These are phyloP conservation scores for Luehdorfia chinensis DNA, from an alignment of 1,140 invertebrate genomes.

Conservation along the genomic window DNA sequence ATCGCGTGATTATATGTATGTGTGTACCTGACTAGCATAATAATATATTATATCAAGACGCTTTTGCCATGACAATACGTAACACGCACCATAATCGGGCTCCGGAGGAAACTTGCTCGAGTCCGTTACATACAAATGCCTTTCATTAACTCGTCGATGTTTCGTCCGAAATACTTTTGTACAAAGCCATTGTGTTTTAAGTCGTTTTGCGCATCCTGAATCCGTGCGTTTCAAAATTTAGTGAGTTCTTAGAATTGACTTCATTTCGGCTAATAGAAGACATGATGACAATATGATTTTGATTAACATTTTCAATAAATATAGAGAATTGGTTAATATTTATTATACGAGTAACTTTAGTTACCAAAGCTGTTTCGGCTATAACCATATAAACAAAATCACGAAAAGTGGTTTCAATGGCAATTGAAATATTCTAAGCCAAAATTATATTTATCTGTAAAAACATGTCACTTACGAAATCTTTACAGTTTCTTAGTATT, in stretches of 20 bases:
- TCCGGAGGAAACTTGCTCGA: constrained; percentile 58
- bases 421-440: too few species aligned
- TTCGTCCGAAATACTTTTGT: constrained; percentile 46
- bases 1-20: too few species aligned
- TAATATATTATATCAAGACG: too few species aligned
- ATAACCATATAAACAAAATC: too few species aligned
- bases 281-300: background rate
- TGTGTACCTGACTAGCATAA: too few species aligned
- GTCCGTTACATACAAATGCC: constrained; percentile 71
- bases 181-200: constrained; percentile 43
- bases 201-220: constrained; percentile 28
- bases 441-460: too few species aligned
- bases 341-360: too few species aligned
- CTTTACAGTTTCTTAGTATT: background rate
- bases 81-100: constrained; percentile 45
- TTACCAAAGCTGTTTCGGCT: too few species aligned
- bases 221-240: background rate
- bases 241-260: background rate
- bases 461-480: background rate
- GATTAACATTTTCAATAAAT: background rate
- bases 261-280: background rate
- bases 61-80: constrained; percentile 40
- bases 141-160: constrained; percentile 67
- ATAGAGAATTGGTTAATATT: background rate
- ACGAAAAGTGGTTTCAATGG: too few species aligned